Evolutionary conservation across 1,140 invertebrate genomes (phyloP), one percentile per base, ranked within the genome.

Genomic region (Sarcophaga peregrina): DNA sequence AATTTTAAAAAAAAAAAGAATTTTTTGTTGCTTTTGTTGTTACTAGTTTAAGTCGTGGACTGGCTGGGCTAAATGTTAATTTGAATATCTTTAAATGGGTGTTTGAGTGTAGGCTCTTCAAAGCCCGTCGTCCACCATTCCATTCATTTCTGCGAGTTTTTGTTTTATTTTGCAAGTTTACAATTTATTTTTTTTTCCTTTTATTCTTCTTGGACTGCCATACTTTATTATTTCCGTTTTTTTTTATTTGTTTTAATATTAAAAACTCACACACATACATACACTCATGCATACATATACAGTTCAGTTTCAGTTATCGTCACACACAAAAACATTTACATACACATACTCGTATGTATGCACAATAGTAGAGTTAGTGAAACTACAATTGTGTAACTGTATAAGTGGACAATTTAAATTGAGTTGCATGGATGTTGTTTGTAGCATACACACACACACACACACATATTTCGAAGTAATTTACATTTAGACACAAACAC

Each of bases 381-480:
- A 58, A 58, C 54, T 58, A 58, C 54, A 58, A 58, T 58, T 58
- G 54, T 74, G 74, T 76, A 76, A 76, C 47, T 76, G 74, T 76
- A 17, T 76, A 48, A 76, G 74, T 76, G n/a, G 74, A 76, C 74
- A 76, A 74, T 76, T 76, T 76, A 47, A 76, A 76, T 76, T 58
- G 54, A 58, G 54, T 58, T 58, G 54, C 54, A 58, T 58, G 54
- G 11, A 76, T 47, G 46, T 76, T 76, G 47, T 76, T 76, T 48
- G 46, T 47, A 76, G 46, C 46, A 10, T 5, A 47, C 45, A 74
- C 72, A 45, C 25, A 1, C 72, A 45, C 37, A 3, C 13, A 9
- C 20, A 73, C 68, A 73, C 8, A 58, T 15, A 10, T 58, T 54
- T 58, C 11, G 11, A 58, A 7, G n/a, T 6, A 13, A n/a, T 15